Base-by-base conservation (phyloP, 2,888 invertebrate genomes). In the Abscondita cerata region DNA sequence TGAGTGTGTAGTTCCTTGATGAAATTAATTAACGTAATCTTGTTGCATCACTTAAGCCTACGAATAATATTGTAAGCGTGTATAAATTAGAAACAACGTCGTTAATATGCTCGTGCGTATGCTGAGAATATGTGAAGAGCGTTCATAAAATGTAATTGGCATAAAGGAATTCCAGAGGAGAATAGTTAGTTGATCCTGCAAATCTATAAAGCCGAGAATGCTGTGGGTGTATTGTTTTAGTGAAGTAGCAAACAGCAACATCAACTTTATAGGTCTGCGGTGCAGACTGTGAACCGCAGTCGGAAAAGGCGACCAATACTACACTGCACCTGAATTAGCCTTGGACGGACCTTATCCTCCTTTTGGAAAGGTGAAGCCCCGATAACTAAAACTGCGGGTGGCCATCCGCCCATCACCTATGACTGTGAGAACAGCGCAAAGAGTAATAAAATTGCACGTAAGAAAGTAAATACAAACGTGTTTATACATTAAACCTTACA, bases 221-320 rank as follows among this genome's bases (percentile, higher is more conserved):
- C 55, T 62, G 65, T 65, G 62, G 65, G 65, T 64, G 64, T 64
- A 64, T 64, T 64, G 64, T 64, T 60, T 64, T 57, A 64, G 52
- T 51, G 31, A 44, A 44, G 59, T 52, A 52, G 51, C 60, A 44
- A 44, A 55, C 52, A 52, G 51, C 60, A 46, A 38, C 47, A 36
- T 18, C 41, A 59, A 64, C 51, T 64, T 64, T 64, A 64, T 64
- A 60, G 60, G 64, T 64, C 64, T 64, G 64, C 64, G 64, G 59
- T 60, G 64, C 60, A 64, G 64, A 64, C 64, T 47, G 57, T 20
- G 60, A 46, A 50, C 52, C 63, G 56, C 55, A 64, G 47, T 31
- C 40, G 19, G 57, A 51, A 51, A 59, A 63, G 64, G 57, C 60
- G 59, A 63, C 59, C 51, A 13, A 41, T 41, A 38, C 52, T 25